A percentile compares a stretch with the other conserved stretches of the same genome.
These are phyloP conservation scores for Meloe dianella DNA, from an alignment of 2,888 invertebrate species.

Conservation along the genomic window DNA sequence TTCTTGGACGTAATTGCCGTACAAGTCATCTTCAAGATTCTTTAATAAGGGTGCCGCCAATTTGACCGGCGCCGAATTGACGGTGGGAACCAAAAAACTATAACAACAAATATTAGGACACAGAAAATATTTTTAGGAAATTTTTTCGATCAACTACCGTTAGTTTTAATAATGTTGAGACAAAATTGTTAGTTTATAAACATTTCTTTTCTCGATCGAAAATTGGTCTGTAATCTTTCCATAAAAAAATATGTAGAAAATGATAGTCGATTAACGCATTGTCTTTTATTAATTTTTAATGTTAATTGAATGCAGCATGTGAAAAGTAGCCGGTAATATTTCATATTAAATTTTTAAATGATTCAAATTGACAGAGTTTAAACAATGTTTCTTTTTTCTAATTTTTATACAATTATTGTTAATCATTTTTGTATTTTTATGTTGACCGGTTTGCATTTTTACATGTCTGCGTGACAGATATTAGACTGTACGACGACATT, in stretches of 20 bases:
- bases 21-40: slow-evolving; percentile 10
- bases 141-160: slow-evolving; percentile 6
- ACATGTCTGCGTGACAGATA: slow-evolving; percentile 23
- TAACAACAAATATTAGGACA: slow-evolving; percentile 34
- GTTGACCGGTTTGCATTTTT: neutral
- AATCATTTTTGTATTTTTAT: neutral
- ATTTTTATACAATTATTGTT: neutral
- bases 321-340: neutral
- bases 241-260: neutral
- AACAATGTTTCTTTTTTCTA: neutral
- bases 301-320: neutral
- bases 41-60: slow-evolving; percentile 44
- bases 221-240: neutral
- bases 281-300: neutral
- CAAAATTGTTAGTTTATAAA: neutral
- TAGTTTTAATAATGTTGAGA: slow-evolving; percentile 16
- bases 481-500: slow-evolving; percentile 13
- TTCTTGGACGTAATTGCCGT: slow-evolving; percentile 1
- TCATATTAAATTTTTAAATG: neutral
- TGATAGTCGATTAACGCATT: too few species aligned
- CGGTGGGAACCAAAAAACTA: slow-evolving; percentile 35
- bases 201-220: neutral
- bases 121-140: slow-evolving; percentile 14
- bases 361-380: neutral
- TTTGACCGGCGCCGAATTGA: slow-evolving; percentile 42